Base-by-base conservation (phyloP, 2,113 vertebrate species). In the Phoenicopterus ruber region DNA sequence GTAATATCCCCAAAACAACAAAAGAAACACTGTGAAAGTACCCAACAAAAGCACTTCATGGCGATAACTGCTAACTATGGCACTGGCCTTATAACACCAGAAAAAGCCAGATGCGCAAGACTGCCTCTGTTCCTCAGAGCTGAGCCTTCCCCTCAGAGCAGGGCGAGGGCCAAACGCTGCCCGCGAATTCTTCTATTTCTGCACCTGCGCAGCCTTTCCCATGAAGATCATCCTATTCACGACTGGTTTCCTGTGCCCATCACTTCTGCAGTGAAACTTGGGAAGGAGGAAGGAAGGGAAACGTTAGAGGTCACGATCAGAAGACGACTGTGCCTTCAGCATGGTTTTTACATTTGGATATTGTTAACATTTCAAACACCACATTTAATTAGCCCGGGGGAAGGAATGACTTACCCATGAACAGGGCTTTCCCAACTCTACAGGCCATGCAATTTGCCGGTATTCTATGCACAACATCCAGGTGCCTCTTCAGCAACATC, bases 31-130 rank as follows among this genome's bases (percentile, higher is more conserved):
- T 14, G n/a, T 3, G 44, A 71, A 31, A 16, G 15, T 31, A 50
- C 32, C 20, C 18, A 29, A 49, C 5, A 19, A 28, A 67, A 47
- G 13, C 0, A 1, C 28, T 4, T 26, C 28, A 26, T 0, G 4
- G 52, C 13, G 31, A 31, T 2, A 26, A 44, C 22, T 4, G 0
- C 0, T 3, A 22, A 16, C 49, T 34, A 22, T 3, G 3, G 70
- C 29, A 17, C 28, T 4, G 25, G 62, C 46, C 42, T 49, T 7
- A 8, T 1, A 16, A 29, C 59, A 16, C 38, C 54, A 5, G 34
- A 25, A 15, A 50, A 20, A 12, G 7, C 42, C 28, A 8, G 74
- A n/a, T 2, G n/a, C 6, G 2, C 0, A 8, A n/a, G 36, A 4
- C 32, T 5, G 14, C 4, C 8, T 52, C 82, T 19, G 66, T 2